phyloP scores from a whole-genome alignment of 2,797 vertebrate species.

The Lerista edwardsae region DNA sequence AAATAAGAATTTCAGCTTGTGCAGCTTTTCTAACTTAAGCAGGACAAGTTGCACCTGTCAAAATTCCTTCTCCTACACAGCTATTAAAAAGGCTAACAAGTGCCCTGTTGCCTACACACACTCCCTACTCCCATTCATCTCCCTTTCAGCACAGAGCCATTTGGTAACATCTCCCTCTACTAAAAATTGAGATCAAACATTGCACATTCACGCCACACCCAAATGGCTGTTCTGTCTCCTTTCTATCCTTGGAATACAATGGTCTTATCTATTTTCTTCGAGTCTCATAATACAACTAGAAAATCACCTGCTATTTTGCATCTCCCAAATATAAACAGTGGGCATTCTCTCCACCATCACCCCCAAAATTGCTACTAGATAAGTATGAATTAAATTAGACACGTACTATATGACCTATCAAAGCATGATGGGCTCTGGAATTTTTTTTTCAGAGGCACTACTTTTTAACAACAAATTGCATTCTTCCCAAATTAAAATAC shows the following conservation, averaged over 20 bases:
- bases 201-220: neutral
- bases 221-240: neutral
- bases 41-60: too few species aligned
- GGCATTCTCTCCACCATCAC: too few species aligned
- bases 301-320: neutral
- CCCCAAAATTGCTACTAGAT: neutral
- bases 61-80: neutral
- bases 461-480: neutral
- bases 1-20: neutral
- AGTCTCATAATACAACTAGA: neutral
- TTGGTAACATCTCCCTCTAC: neutral
- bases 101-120: neutral
- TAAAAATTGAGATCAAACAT: neutral
- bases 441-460: neutral
- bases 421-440: too few species aligned
- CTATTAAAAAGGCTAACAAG: neutral
- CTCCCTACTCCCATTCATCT: neutral
- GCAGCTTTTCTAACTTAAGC: too few species aligned
- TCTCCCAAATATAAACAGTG: neutral
- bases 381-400: neutral
- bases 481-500: neutral
- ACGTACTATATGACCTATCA: neutral
- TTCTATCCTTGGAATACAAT: neutral
- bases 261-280: neutral
- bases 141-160: neutral